Evolutionary conservation across 2,113 vertebrate species (phyloP), one percentile per base, ranked within the genome.

Genomic region (Erythrolamprus reginae): DNA sequence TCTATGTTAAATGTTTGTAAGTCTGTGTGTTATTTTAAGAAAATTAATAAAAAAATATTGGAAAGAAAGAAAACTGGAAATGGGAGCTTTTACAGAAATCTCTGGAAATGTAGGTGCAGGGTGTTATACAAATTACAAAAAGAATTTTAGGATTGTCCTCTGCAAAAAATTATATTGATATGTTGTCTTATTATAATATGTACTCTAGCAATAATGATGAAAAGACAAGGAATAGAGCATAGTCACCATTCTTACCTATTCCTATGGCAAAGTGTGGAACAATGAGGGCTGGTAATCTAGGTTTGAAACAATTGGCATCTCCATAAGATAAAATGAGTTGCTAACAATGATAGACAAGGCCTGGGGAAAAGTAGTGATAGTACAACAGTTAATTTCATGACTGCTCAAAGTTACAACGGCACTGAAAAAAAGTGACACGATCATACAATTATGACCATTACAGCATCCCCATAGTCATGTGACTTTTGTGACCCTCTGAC

Each of bases 1-100:
- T n/a, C n/a, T n/a, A n/a, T n/a, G n/a, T n/a, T n/a, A n/a, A n/a
- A n/a, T n/a, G n/a, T n/a, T n/a, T n/a, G n/a, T n/a, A n/a, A n/a
- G n/a, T n/a, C n/a, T n/a, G n/a, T n/a, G n/a, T n/a, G n/a, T n/a
- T n/a, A n/a, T n/a, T n/a, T n/a, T n/a, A n/a, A n/a, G n/a, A n/a
- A n/a, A n/a, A n/a, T n/a, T n/a, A n/a, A n/a, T n/a, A n/a, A n/a
- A n/a, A n/a, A n/a, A n/a, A n/a, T n/a, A n/a, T n/a, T n/a, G n/a
- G n/a, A n/a, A n/a, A n/a, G n/a, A n/a, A n/a, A n/a, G n/a, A n/a
- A 47, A 38, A 45, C 33, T 90, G 83, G 86, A 90, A 90, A 33
- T 52, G 51, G 56, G n/a, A 85, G 23, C 23, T 3, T 90, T 38
- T 82, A 10, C n/a, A 56, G 51, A 87, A 24, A 56, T 87, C 8